Percentiles rank a stretch among this genome's conserved stretches.
Conservation (phyloP, 2,113 vertebrate genomes). For the Tamias sibiricus region DNA sequence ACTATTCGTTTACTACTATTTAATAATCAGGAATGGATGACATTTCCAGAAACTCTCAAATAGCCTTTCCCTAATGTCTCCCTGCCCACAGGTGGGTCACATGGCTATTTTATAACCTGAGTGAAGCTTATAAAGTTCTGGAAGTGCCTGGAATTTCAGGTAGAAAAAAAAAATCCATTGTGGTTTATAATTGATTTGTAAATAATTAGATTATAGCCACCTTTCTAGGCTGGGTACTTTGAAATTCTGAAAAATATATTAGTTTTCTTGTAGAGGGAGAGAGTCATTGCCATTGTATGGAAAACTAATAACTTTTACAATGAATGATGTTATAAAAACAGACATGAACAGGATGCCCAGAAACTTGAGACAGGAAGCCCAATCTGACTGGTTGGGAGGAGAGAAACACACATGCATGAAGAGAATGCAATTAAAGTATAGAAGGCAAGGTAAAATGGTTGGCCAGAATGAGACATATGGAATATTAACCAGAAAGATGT, state of each 20-base stretch:
- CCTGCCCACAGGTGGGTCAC: not conserved
- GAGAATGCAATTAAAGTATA: not conserved
- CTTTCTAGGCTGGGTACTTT: not conserved
- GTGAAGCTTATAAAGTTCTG: not conserved
- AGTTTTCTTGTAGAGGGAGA: not conserved
- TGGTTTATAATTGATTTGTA: not conserved
- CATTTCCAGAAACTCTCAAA: not conserved
- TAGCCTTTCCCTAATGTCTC: not conserved
- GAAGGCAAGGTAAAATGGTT: not conserved
- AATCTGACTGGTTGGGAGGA: too few relatives aligned
- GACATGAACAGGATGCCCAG: not conserved
- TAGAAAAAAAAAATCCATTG: not conserved
- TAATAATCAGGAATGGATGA: not conserved
- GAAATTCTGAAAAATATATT: not conserved
- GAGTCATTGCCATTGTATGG: not conserved
- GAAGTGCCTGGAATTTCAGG: not conserved
- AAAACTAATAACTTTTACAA: not conserved
- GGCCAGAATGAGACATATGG: not conserved
- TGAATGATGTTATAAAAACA: not conserved
- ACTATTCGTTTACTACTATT: not conserved
- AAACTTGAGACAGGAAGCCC: not conserved
- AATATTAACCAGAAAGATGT: not conserved
- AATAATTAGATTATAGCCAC: not conserved
- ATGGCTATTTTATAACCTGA: not conserved
- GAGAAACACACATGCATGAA: rapidly evolving